Evolutionary conservation across 2,113 vertebrate species (phyloP), one percentile per base, ranked within the genome.

Genomic region (Casuarius casuarius): DNA sequence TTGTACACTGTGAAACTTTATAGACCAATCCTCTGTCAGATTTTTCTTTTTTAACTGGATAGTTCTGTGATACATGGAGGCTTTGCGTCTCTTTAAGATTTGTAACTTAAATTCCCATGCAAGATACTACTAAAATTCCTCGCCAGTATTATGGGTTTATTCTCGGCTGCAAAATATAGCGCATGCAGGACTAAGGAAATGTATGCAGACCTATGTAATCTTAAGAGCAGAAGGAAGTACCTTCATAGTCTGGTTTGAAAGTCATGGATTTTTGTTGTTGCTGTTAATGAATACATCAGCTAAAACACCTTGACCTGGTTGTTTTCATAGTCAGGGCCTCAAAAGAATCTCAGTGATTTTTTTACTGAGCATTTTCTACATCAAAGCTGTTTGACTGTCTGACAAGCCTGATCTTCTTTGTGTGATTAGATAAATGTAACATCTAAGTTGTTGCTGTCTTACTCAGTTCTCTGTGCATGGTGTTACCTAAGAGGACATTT

Each of bases 11-110:
- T 74, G 75, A 87, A 81, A 93, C 54, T 91, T 90, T 61, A 92
- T 86, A 90, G 91, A 70, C 49, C 52, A 96, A 40, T 97, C 96
- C 96, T 97, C 96, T 97, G 96, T 97, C 96, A 97, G 97, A 97
- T 94, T 79, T 61, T n/a, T 58, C 40, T 21, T 29, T 63, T 70
- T 91, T 42, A 90, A 58, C 38, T 72, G 65, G 16, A 12, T 76
- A 74, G 63, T 26, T 86, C 58, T 6, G 1, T 51, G 54, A 40
- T 35, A 68, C 49, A 67, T 12, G 26, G 42, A 87, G 33, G 35
- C 66, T 90, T 90, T 94, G 80, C 31, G 58, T 71, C 82, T 82
- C 26, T 12, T 71, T 89, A 63, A 51, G 84, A 44, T 92, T 65
- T 88, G 38, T 48, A 31, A 54, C 31, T 73, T 68, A 23, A 49